Evolutionary conservation across 2,888 invertebrate genomes (phyloP), one percentile per base, ranked within the genome.

Genomic region (Agonopterix subpropinquella): DNA sequence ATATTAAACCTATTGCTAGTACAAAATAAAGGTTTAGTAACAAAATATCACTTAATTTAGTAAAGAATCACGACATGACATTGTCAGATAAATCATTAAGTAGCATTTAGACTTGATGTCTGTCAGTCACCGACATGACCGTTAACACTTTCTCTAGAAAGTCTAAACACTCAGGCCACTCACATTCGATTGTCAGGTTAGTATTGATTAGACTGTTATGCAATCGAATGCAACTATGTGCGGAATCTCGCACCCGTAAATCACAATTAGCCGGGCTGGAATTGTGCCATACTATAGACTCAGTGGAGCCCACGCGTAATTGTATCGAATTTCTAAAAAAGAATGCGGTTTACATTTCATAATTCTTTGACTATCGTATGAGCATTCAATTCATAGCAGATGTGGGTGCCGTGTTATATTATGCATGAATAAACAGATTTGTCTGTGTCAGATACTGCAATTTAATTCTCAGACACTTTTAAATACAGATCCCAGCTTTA

Each of bases 271-370:
- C 18, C 13, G 41, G 36, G 4, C 47, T 35, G 41, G n/a, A 47
- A 47, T 54, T 55, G 52, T 44, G 52, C 53, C 39, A 52, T 28
- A 28, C 48, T 42, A 37, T 44, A 48, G 43, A 54, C 54, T 55
- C 54, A 53, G 13, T 41, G 48, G 13, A 47, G 44, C 58, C 55
- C 52, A 58, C 54, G 52, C 52, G 7, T 41, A 28, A 55, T 47
- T 52, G 47, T 52, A 37, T 47, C 41, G 36, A 45, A 50, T 59
- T 61, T 61, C 59, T 59, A 53, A 53, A 49, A 56, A 56, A 56
- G 55, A 58, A 58, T 55, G 54, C 47, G 45, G 50, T 43, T 45
- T 52, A 60, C 53, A 52, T 49, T 47, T 44, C 50, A 50, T 47
- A 47, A 42, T 13, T 45, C 46, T 42, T 18, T 43, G 48, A 53